Evolutionary conservation across 2,888 invertebrate species (phyloP), one percentile per base, ranked within the genome.

Genomic region (Lordiphosa andalusiaca): DNA sequence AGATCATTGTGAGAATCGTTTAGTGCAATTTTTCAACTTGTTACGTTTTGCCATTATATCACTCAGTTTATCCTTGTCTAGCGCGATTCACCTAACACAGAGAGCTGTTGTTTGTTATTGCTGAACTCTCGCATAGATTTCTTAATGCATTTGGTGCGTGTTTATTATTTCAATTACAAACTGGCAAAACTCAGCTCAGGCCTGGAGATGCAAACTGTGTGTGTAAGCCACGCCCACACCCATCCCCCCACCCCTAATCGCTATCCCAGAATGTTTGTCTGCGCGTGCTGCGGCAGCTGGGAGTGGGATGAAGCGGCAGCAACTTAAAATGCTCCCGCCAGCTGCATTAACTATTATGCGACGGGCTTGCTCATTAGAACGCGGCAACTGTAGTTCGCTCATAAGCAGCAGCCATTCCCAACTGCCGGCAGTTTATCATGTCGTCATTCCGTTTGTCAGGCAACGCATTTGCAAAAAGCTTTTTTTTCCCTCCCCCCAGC

Each of bases 131-230:
- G 62, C 57, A 64, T 47, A 63, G 55, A 75, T 60, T 71, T 73
- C 71, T 64, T 73, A 83, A 85, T 84, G 85, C 77, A 69, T 85
- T 85, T 67, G 61, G 85, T 76, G 85, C 81, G 81, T 81, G 81
- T 85, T 80, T 83, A 83, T 81, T 85, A 76, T 80, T 83, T 80
- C 80, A 84, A 81, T 81, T 83, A 76, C 68, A 33, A 62, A 65
- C 30, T 7, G 16, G 69, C 67, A 61, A 52, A 73, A 74, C 69
- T 75, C 54, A 62, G 82, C 30, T 73, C n/a, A n/a, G n/a, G 68
- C 44, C 67, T 62, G 54, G 53, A 56, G 69, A 73, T 76, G 77
- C 73, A 78, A 78, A 78, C 66, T 66, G 70, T 66, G 70, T 66
- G 70, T 19, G 62, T 9, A 67, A 40, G 38, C 23, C 21, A 5